Percentiles rank a stretch among this genome's conserved stretches.
Conservation (phyloP, 2,797 vertebrate genomes). For the Eospalax fontanierii region DNA sequence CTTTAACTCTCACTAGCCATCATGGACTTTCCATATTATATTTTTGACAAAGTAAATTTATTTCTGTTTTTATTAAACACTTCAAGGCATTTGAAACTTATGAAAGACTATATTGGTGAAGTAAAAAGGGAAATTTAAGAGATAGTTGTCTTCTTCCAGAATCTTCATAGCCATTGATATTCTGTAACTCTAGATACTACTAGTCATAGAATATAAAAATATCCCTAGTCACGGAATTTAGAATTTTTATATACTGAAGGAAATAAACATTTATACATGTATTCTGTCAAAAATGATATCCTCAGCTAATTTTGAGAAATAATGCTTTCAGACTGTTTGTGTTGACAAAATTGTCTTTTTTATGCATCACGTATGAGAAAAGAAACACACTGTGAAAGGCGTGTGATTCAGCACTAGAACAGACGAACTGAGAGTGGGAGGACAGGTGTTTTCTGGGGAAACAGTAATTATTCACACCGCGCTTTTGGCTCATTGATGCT, state of each 20-base stretch:
- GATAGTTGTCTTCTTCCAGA: neutral
- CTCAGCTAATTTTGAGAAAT: neutral
- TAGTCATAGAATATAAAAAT: neutral
- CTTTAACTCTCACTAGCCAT: neutral
- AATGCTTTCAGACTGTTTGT: neutral
- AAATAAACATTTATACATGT: neutral
- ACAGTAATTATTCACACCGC: neutral
- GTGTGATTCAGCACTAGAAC: neutral
- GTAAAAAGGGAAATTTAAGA: neutral
- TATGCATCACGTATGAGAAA: neutral
- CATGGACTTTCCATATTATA: neutral
- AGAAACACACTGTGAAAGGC: neutral
- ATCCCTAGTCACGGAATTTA: neutral
- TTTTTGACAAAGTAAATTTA: neutral
- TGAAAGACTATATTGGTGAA: neutral
- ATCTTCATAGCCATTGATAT: neutral
- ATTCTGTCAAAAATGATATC: neutral
- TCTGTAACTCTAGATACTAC: neutral
- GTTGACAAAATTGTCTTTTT: neutral
- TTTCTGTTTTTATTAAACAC: neutral
- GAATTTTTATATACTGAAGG: neutral
- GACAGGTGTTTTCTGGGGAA: neutral
- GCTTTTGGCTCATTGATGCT: slow-evolving; percentile 8
- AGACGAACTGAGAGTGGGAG: neutral
- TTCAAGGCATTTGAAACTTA: neutral